A percentile compares a stretch with the other conserved stretches of the same genome.
Conservation (phyloP, 2,113 vertebrate genomes). For the Platichthys flesus region DNA sequence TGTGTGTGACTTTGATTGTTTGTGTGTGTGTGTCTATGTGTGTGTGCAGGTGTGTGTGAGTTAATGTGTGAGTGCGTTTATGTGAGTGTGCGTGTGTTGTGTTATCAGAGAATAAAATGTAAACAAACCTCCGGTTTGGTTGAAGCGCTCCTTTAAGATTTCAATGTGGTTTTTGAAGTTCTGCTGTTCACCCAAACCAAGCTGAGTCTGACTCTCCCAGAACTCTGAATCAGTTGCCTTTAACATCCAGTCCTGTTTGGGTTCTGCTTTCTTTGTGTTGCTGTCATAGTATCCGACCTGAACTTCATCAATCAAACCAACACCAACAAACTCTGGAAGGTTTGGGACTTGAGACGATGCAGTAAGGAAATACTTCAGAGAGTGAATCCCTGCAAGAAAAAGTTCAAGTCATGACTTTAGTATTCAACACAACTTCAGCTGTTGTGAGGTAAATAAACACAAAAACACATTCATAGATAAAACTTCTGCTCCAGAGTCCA, state of each 20-base stretch:
- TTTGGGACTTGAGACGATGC: neutral
- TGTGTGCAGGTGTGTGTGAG: no score
- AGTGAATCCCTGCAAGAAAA: no score
- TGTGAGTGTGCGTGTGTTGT: no score
- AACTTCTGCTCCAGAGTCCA: no score
- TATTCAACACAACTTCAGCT: neutral
- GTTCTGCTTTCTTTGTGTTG: no score
- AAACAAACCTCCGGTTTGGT: conserved; percentile 15
- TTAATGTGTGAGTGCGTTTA: no score
- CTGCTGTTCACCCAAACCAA: rapidly evolving
- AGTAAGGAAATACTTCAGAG: conserved; percentile 36
- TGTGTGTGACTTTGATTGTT: no score
- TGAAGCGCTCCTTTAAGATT: conserved; percentile 19
- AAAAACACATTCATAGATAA: no score
- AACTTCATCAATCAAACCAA: conserved; percentile 39
- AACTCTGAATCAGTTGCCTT: neutral
- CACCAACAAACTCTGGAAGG: conserved; percentile 15
- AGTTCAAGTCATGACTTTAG: no score
- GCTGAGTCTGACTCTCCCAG: neutral
- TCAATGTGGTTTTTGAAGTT: neutral
- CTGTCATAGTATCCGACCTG: conserved; percentile 3
- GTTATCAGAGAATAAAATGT: no score
- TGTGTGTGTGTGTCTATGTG: no score
- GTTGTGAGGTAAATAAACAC: no score
- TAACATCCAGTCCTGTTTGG: conserved; percentile 61